phyloP scores from a whole-genome alignment of 2,797 vertebrate genomes.

The Pipistrellus nathusii region DNA sequence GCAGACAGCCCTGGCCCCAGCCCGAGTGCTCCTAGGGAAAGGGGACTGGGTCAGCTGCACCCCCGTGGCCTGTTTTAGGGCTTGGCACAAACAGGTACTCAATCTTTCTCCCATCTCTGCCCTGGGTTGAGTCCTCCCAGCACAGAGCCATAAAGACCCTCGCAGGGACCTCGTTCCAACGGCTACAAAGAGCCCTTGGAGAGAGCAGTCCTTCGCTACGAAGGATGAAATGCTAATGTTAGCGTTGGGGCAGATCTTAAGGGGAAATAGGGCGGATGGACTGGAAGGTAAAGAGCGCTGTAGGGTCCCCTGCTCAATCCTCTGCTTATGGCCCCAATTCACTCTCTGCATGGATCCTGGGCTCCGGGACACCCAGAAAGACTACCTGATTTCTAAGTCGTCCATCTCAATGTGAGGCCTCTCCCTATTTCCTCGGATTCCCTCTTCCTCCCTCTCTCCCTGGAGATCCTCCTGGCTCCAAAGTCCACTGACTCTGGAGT shows the following conservation, averaged over 20 bases:
- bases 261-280: neutral
- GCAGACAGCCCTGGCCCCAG: neutral
- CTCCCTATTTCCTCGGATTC: neutral
- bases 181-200: conserved; percentile 59
- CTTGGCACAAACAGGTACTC: conserved; percentile 36
- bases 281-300: neutral
- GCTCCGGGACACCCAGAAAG: neutral
- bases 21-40: neutral
- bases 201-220: conserved; percentile 11
- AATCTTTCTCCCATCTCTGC: conserved; percentile 15
- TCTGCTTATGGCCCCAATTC: neutral
- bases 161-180: conserved; percentile 37
- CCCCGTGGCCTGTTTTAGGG: neutral
- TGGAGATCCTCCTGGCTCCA: neutral
- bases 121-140: conserved; percentile 58
- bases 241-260: neutral
- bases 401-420: neutral
- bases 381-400: neutral
- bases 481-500: neutral
- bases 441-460: neutral
- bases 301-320: neutral
- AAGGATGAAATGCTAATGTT: neutral
- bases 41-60: neutral
- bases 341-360: neutral
- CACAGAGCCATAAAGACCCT: conserved; percentile 11